Percentiles rank a stretch among this genome's conserved stretches.
Evolutionary conservation across 2,888 invertebrate species (phyloP).

Genomic region (Oxyteleia sp.): DNA sequence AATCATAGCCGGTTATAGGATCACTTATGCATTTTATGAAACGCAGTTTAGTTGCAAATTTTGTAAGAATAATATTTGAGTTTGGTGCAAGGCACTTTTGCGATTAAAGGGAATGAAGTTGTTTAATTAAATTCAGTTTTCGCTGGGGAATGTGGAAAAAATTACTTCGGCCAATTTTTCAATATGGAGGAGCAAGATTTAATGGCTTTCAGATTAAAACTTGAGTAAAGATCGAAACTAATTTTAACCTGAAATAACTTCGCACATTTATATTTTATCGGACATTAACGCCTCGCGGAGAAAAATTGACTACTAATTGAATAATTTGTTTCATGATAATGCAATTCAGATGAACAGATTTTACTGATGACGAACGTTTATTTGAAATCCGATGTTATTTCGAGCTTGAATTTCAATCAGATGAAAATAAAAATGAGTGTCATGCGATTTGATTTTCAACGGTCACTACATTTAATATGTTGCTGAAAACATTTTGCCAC

Average conservation of each 20-base stretch:
- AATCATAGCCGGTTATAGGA: conserved; percentile 20
- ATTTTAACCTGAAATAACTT: no score
- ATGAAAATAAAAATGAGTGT: conserved; percentile 3
- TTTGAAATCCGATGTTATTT: neutral
- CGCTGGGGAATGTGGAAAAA: no score
- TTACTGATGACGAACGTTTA: neutral
- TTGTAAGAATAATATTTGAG: conserved; percentile 5
- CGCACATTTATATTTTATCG: conserved; percentile 20
- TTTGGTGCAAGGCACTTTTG: neutral
- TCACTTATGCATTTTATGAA: conserved; percentile 11
- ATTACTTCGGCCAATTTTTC: no score
- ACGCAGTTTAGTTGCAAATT: conserved; percentile 15
- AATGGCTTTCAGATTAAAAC: no score
- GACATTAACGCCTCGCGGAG: neutral
- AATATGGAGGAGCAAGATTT: no score
- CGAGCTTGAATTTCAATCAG: neutral
- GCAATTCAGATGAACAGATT: neutral
- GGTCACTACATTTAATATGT: conserved; percentile 12
- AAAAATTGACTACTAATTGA: conserved; percentile 13
- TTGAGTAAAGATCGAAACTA: no score
- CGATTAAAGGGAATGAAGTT: no score
- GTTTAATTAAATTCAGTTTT: no score
- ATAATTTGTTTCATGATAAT: conserved; percentile 12
- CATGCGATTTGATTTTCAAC: neutral
- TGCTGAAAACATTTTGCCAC: conserved; percentile 2